Conservation (phyloP, 2,113 vertebrate species). For the Crotophaga sulcirostris region DNA sequence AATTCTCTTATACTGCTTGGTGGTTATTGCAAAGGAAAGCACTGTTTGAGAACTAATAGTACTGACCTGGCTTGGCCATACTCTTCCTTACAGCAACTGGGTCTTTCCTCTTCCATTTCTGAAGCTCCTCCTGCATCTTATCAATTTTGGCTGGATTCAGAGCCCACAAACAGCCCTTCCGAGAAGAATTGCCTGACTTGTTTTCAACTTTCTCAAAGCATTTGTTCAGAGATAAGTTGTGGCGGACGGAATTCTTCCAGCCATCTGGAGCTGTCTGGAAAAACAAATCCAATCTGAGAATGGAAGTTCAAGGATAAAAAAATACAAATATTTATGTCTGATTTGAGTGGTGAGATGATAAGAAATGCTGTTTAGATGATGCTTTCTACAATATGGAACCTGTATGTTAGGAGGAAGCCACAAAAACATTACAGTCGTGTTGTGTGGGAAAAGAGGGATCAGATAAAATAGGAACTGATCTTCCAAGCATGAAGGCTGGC, state of each 20-base stretch:
- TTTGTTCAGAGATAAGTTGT: slow-evolving; percentile 97
- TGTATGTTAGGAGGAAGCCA: not conserved
- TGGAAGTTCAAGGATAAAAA: not conserved
- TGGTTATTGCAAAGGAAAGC: not conserved
- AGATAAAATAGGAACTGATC: not conserved
- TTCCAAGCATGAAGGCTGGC: not conserved
- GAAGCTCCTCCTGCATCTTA: slow-evolving; percentile 97
- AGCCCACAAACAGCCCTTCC: slow-evolving; percentile 96
- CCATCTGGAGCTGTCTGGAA: slow-evolving; percentile 94
- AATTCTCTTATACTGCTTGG: not conserved
- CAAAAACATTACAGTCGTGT: not conserved
- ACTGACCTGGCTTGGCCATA: slow-evolving; percentile 94
- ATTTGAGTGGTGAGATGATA: not conserved
- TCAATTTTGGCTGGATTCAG: slow-evolving; percentile 95
- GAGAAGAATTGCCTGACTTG: slow-evolving; percentile 87
- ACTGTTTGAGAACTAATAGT: not conserved
- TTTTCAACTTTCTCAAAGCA: slow-evolving; percentile 99
- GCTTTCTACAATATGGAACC: not conserved
- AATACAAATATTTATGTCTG: not conserved
- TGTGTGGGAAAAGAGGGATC: slow-evolving; percentile 1
- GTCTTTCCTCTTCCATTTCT: slow-evolving; percentile 98
- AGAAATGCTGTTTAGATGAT: not conserved
- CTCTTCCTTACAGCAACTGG: slow-evolving; percentile 91
- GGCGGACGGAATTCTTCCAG: slow-evolving; percentile 98
- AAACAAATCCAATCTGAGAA: slow-evolving; percentile 20